A percentile compares a stretch with the other conserved stretches of the same genome.
phyloP scores from a whole-genome alignment of 2,113 vertebrate genomes.

The Lampris incognitus region DNA sequence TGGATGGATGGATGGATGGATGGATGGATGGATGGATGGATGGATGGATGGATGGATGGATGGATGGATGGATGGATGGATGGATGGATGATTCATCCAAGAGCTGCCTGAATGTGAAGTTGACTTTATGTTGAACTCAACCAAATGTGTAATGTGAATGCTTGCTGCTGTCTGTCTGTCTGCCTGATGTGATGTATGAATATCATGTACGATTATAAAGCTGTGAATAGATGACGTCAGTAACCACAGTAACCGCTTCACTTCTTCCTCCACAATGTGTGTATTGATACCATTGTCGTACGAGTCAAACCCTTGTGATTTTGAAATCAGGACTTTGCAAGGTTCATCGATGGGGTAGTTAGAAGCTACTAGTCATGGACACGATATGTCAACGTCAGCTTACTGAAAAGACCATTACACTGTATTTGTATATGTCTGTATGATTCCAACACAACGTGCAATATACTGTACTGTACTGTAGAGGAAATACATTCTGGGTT shows the following conservation, averaged over 20 bases:
- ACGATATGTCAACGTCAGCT: conserved; percentile 9
- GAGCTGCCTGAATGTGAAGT: neutral
- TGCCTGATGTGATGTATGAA: neutral
- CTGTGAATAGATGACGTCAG: neutral
- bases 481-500: conserved; percentile 52
- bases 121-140: neutral
- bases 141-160: neutral
- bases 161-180: conserved; percentile 24
- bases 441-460: conserved; percentile 42
- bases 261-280: neutral
- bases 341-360: conserved; percentile 1
- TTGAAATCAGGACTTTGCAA: neutral
- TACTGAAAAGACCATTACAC: conserved; percentile 44
- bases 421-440: conserved; percentile 49
- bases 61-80: no score
- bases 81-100: neutral
- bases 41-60: no score
- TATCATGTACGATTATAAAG: neutral
- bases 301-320: neutral
- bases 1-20: no score
- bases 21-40: no score
- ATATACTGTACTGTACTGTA: conserved; percentile 49
- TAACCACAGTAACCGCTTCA: conserved; percentile 14
- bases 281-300: neutral
- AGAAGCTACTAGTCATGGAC: conserved; percentile 6